Percentiles rank a stretch among this genome's conserved stretches.
Evolutionary conservation across 2,113 vertebrate species (phyloP).

Genomic region (Vimba vimba): DNA sequence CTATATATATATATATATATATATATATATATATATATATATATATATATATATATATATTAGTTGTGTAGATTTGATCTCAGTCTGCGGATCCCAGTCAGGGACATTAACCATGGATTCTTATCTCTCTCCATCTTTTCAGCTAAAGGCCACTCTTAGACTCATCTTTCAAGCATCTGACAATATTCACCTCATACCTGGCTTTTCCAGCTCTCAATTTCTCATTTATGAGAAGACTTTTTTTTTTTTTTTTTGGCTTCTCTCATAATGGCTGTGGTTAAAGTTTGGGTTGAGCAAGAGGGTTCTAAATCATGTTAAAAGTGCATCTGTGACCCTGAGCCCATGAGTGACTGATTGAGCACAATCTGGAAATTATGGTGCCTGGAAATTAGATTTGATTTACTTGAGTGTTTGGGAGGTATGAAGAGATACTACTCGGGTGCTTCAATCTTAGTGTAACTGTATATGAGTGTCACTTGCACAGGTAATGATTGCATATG

Average conservation of each 20-base stretch:
- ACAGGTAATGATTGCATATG: slow-evolving; percentile 9
- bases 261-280: background rate
- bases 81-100: background rate
- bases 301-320: slow-evolving; percentile 28
- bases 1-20: background rate
- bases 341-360: slow-evolving; percentile 6
- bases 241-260: background rate
- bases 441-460: background rate
- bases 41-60: background rate
- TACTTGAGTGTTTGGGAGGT: slow-evolving; percentile 20
- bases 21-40: background rate
- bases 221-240: background rate
- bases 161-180: slow-evolving; percentile 55
- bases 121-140: slow-evolving; percentile 14
- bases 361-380: background rate
- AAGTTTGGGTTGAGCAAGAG: slow-evolving; percentile 19
- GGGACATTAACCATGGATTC: slow-evolving; percentile 31
- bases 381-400: slow-evolving; percentile 31
- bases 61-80: slow-evolving; percentile 11
- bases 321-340: slow-evolving; percentile 11
- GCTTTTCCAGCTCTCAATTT: background rate
- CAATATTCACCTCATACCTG: slow-evolving; percentile 39
- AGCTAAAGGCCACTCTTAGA: slow-evolving; percentile 38
- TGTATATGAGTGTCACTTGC: background rate
- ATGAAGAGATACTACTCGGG: background rate